A percentile compares a stretch with the other conserved stretches of the same genome.
phyloP scores from a whole-genome alignment of 2,888 invertebrate genomes.

The Coelinius sp. region DNA sequence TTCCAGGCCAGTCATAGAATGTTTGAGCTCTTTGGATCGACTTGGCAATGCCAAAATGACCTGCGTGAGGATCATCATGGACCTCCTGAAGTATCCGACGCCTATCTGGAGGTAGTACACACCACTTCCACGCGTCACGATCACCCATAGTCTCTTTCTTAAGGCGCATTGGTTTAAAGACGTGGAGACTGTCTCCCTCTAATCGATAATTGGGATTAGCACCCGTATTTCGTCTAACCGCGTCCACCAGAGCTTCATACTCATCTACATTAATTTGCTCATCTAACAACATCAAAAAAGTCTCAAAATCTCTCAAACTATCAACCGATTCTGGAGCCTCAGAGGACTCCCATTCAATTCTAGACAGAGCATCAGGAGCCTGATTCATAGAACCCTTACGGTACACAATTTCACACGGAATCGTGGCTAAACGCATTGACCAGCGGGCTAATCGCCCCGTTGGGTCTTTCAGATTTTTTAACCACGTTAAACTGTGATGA shows the following conservation, averaged over 20 bases:
- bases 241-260: not conserved
- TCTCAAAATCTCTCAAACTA: too few relatives aligned
- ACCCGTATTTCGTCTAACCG: slow-evolving; percentile 25
- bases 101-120: slow-evolving; percentile 40
- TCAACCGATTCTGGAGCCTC: not conserved
- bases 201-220: slow-evolving; percentile 40
- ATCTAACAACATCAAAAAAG: not conserved
- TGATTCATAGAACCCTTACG: slow-evolving; percentile 26
- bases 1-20: slow-evolving; percentile 48
- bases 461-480: slow-evolving; percentile 49
- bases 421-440: not conserved
- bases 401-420: not conserved
- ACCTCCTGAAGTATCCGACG: slow-evolving; percentile 19
- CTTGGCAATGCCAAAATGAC: too few relatives aligned
- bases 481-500: slow-evolving; percentile 50
- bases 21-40: slow-evolving; percentile 26
- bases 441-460: slow-evolving; percentile 42
- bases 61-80: slow-evolving; percentile 36
- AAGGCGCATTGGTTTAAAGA: slow-evolving; percentile 27
- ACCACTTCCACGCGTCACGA: slow-evolving; percentile 45
- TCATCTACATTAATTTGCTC: not conserved
- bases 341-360: slow-evolving; percentile 16
- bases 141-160: slow-evolving; percentile 36
- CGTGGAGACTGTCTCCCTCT: slow-evolving; percentile 36
- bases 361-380: slow-evolving; percentile 43